Base-by-base conservation (phyloP, 2,888 invertebrate genomes). In the Aleiodes leptofemur region DNA sequence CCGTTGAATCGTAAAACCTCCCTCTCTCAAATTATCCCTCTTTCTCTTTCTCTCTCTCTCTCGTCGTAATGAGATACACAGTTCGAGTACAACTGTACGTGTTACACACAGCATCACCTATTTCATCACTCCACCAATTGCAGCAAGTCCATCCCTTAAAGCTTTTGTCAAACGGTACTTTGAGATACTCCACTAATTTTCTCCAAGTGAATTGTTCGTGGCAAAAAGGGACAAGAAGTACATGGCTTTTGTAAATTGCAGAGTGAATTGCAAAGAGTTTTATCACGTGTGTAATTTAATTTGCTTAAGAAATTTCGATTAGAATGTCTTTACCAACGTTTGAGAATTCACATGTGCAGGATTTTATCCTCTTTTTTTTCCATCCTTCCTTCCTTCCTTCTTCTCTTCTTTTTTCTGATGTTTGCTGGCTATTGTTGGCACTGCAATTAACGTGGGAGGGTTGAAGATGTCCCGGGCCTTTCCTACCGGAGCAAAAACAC, bases 401-500 rank as follows among this genome's bases (percentile, higher is more conserved):
- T 13, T 31, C 31, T 59, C 31, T 29, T 9, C n/a, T 5, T 38
- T 14, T 38, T 61, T 43, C 23, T 43, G 14, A 38, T 38, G 43
- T 61, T 61, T 61, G 38, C 38, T 14, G 16, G 11, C 64, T 43
- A 43, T 48, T 16, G 48, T 64, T 64, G 51, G 31, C 13, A 29
- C 50, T 68, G 34, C 31, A 68, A 68, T 68, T 68, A 68, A 31
- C 29, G 29, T 50, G 61, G 29, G n/a, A 31, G 51, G 51, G 11
- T 51, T 51, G 31, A 68, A 11, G 68, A 51, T 38, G 66, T 16
- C 13, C 16, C n/a, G 48, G 29, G 53, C 53, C 53, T 53, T 16
- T 14, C 9, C 16, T 16, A 50, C 14, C 31, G 29, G 43, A 31
- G 29, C 13, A 23, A 68, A 68, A 51, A 68, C 50, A 29, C 50